These are phyloP conservation scores for Siderastrea siderea DNA, from an alignment of 92 coral and sea anemone genomes.

Conservation along the genomic window DNA sequence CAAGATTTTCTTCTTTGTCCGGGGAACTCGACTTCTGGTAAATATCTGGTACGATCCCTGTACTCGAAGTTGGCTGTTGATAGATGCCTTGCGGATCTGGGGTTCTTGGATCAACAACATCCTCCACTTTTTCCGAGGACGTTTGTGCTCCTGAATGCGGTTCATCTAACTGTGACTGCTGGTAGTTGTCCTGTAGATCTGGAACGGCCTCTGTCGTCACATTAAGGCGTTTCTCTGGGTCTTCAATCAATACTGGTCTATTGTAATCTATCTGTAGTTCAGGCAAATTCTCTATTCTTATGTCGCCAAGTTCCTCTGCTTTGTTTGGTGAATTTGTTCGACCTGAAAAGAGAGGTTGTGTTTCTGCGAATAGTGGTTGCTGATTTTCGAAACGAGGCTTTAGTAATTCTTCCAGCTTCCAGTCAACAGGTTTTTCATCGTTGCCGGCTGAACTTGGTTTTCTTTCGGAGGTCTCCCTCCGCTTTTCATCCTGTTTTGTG, in stretches of 20 bases:
- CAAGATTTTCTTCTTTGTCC: background rate
- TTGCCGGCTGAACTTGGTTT: background rate
- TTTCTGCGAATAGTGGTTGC: background rate
- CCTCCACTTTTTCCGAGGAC: background rate
- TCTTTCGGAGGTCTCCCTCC: background rate
- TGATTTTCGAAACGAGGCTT: background rate
- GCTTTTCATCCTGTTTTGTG: background rate
- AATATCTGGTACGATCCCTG: too few species aligned
- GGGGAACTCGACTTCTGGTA: background rate
- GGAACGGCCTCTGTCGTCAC: background rate
- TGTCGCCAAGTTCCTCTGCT: background rate
- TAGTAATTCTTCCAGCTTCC: background rate
- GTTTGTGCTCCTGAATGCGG: background rate
- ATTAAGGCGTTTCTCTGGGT: background rate
- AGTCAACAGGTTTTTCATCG: background rate
- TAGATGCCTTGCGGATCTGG: background rate
- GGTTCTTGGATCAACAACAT: background rate
- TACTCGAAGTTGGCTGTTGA: background rate
- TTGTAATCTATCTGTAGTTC: background rate
- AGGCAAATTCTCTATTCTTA: background rate
- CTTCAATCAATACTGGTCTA: background rate
- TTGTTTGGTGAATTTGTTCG: background rate
- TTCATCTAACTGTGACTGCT: background rate
- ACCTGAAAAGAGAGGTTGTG: background rate
- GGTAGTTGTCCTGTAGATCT: background rate